Conservation (phyloP, 2,888 invertebrate genomes). For the Gryllus longicercus region DNA sequence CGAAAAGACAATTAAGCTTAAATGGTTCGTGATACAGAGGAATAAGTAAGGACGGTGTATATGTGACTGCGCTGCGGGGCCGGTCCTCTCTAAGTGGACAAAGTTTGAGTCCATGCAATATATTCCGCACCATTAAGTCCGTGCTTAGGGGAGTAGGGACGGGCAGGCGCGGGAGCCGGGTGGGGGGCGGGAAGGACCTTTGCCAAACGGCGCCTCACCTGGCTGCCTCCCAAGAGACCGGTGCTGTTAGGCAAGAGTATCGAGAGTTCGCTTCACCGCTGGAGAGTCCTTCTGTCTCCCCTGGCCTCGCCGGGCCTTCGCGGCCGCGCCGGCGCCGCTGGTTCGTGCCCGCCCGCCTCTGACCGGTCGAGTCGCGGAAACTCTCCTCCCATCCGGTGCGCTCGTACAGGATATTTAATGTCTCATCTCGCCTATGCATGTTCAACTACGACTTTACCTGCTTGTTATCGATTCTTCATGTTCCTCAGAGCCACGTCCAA, state of each 20-base stretch:
- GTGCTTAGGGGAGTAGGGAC: conserved; percentile 19
- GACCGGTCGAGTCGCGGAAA: no score
- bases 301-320: no score
- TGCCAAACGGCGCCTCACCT: conserved; percentile 29
- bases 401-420: no score
- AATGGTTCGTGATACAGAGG: conserved; percentile 33
- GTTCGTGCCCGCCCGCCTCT: no score
- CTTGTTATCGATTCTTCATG: no score
- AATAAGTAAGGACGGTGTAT: conserved; percentile 23
- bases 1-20: conserved; percentile 34
- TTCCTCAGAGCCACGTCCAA: no score
- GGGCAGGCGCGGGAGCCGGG: not conserved
- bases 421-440: no score
- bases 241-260: not conserved
- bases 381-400: no score
- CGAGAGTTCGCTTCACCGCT: not conserved
- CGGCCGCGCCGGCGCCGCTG: no score
- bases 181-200: conserved; percentile 2
- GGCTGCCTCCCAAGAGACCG: conserved; percentile 29
- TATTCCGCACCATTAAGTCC: conserved; percentile 36
- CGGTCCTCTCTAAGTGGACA: conserved; percentile 32
- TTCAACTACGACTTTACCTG: no score
- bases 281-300: no score
- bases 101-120: conserved; percentile 37
- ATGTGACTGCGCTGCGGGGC: conserved; percentile 11